Conservation (phyloP, 2,888 invertebrate species). For the Pseudeuparius sepicola region DNA sequence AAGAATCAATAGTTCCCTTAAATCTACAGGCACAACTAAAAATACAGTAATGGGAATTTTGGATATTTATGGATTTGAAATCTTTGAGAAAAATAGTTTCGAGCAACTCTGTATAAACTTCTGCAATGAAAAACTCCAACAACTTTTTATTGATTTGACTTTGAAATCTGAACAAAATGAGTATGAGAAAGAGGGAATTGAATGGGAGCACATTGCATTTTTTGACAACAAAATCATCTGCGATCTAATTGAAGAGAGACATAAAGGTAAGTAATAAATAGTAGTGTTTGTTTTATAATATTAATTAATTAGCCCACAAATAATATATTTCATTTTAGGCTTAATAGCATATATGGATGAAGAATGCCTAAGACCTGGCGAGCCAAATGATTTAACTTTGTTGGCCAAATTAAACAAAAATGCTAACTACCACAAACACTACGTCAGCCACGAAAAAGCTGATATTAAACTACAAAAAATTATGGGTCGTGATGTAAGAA, state of each 20-base stretch:
- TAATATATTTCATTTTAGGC: conserved; percentile 43
- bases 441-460: conserved; percentile 71
- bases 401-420: conserved; percentile 68
- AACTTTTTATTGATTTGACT: conserved; percentile 85
- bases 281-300: too few species aligned
- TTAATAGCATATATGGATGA: conserved; percentile 82
- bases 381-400: conserved; percentile 72
- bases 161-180: conserved; percentile 89
- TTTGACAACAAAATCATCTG: conserved; percentile 93
- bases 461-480: conserved; percentile 71
- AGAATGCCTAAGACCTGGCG: conserved; percentile 85
- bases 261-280: conserved; percentile 60
- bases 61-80: conserved; percentile 92
- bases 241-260: conserved; percentile 82
- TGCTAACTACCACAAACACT: conserved; percentile 69
- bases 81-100: conserved; percentile 81
- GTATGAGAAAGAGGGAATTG: conserved; percentile 81
- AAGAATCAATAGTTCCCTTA: conserved; percentile 66
- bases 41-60: conserved; percentile 78
- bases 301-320: too few species aligned
- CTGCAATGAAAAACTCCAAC: conserved; percentile 92
- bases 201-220: conserved; percentile 81
- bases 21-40: conserved; percentile 45
- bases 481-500: conserved; percentile 70
- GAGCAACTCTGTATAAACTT: conserved; percentile 93